Percentiles rank a stretch among this genome's conserved stretches.
Evolutionary conservation across 2,797 vertebrate species (phyloP).

Genomic region (Eulemur rubriventer): DNA sequence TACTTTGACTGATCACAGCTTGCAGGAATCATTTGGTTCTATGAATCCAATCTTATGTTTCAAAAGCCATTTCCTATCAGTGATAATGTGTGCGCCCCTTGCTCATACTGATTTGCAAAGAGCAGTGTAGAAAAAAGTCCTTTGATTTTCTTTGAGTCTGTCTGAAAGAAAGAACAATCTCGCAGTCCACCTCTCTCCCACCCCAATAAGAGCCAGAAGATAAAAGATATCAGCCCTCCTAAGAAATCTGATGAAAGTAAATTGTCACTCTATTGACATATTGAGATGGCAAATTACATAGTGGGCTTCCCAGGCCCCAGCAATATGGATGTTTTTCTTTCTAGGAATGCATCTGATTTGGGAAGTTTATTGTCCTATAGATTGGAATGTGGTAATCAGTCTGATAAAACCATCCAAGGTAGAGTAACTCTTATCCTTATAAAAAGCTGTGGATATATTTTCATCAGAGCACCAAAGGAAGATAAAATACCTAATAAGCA

Average conservation of each 20-base stretch:
- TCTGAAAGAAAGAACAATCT: constrained; percentile 72
- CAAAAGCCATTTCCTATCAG: constrained; percentile 79
- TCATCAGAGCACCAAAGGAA: constrained; percentile 56
- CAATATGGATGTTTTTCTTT: constrained; percentile 70
- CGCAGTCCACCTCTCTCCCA: constrained; percentile 6
- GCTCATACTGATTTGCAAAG: constrained; percentile 70
- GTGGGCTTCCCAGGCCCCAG: constrained; percentile 33
- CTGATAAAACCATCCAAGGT: constrained; percentile 66
- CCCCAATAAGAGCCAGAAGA: constrained; percentile 64
- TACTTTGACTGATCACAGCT: constrained; percentile 79
- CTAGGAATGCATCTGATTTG: constrained; percentile 62
- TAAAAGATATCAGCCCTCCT: constrained; percentile 70
- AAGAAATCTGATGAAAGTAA: constrained; percentile 72
- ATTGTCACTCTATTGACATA: constrained; percentile 78
- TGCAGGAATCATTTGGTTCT: constrained; percentile 81
- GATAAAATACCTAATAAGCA: constrained; percentile 63
- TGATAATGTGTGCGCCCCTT: constrained; percentile 76
- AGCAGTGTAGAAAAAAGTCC: constrained; percentile 69
- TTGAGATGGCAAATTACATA: constrained; percentile 71
- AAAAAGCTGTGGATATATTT: constrained; percentile 64
- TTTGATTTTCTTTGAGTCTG: constrained; percentile 80
- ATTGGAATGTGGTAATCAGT: constrained; percentile 61
- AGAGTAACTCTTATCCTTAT: constrained; percentile 61
- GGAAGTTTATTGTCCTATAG: constrained; percentile 71
- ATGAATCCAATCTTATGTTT: constrained; percentile 82